Evolutionary conservation across 23 tunicate species (phyloP), one percentile per base, ranked within the genome.

Genomic region (Ciona savignyi): DNA sequence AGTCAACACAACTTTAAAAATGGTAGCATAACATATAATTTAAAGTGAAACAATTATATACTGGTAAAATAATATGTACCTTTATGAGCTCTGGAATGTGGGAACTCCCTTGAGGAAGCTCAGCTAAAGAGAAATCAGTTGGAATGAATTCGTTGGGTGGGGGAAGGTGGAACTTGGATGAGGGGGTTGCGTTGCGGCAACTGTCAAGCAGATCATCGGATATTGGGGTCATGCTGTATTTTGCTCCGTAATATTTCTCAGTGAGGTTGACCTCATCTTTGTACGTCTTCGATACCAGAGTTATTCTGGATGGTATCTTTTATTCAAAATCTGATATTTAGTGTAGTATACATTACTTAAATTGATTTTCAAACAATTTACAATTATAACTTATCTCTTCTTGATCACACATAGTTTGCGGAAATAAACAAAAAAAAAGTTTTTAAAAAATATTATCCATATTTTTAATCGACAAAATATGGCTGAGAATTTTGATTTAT

Each of bases 221-320:
- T 15, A 86, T 60, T 9, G 35, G 29, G 4, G 49, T 73, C 34
- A 86, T 34, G 23, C 48, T 63, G 78, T 93, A 86, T 34, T 93
- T 65, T 25, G 85, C 78, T 1, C 93, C 93, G 48, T 77, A 86
- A 93, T 93, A 93, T 30, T 73, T 74, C 62, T 86, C 93, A 4
- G 73, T 65, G 22, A 25, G 11, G 25, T 88, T 72, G 0, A 75
- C 72, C 20, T 26, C 70, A 15, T 32, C 73, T 51, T 77, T 81
- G 60, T 74, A 82, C 9, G 80, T 26, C 67, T 88, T 82, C 20
- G 87, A 63, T 4, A 73, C 75, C 25, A 77, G 79, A 23, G 70
- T 49, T 23, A 88, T 51, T 51, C 96, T 88, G 51, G 22, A 28
- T 1, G 51, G 25, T n/a, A 72, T 62, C 3, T 48, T 19, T 6